Conservation (phyloP, 1,140 invertebrate genomes). For the Bilobella aurantiaca region DNA sequence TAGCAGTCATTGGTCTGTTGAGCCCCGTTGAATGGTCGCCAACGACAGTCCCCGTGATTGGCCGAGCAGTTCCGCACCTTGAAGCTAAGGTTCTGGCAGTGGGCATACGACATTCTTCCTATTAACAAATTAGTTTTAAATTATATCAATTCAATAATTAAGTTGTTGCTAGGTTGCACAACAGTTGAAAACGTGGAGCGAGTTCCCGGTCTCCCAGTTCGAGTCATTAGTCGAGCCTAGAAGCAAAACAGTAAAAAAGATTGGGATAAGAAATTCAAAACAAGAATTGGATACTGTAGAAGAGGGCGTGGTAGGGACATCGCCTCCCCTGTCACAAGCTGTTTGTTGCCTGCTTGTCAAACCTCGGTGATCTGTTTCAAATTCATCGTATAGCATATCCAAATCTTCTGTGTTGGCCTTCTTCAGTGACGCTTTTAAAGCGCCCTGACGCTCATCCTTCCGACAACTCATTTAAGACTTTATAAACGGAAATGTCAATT, state of each 20-base stretch:
- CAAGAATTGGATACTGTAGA: too few species aligned
- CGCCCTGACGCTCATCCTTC: too few species aligned
- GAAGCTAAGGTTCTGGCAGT: background rate
- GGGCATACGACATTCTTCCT: background rate
- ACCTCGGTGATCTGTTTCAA: background rate
- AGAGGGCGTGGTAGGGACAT: background rate
- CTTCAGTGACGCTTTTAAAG: background rate
- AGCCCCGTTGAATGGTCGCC: constrained; percentile 23
- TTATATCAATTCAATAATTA: background rate
- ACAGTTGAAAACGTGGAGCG: background rate
- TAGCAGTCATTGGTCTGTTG: constrained; percentile 80
- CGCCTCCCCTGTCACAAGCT: background rate
- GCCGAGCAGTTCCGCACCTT: background rate
- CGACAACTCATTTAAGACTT: too few species aligned
- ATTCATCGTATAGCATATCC: background rate
- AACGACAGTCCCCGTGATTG: background rate
- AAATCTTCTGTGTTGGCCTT: background rate
- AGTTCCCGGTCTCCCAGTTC: background rate
- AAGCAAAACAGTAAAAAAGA: too few species aligned
- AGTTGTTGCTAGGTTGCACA: background rate
- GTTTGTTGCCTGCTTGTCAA: background rate
- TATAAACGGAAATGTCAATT: too few species aligned
- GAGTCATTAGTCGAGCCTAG: background rate
- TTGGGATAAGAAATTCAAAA: too few species aligned
- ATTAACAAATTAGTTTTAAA: background rate